Base-by-base conservation (phyloP, 1,140 invertebrate genomes). In the Drosophila athabasca region DNA sequence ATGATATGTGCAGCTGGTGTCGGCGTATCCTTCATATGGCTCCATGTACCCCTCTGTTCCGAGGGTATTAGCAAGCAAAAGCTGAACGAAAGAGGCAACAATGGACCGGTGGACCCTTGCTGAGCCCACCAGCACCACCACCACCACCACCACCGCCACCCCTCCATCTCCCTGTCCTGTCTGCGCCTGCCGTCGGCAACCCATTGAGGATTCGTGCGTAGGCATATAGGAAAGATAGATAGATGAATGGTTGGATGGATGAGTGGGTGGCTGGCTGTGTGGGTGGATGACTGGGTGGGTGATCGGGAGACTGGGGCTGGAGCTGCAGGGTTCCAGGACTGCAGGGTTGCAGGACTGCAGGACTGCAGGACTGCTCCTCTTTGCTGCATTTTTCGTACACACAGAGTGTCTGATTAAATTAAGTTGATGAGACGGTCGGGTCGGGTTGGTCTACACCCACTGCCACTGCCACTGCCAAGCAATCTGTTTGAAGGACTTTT, bases 351-450 rank as follows among this genome's bases (percentile, higher is more conserved):
- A 7, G 65, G 41, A 31, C 22, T 48, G 45, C 61, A 7, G 65
- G 41, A 31, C 15, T 35, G 53, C 41, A 44, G 31, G 13, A 31
- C 22, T 48, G 45, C 61, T 60, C 44, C 62, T 66, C 62, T 69
- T 71, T 72, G 79, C 66, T 71, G 80, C 80, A 83, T 83, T 87
- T 88, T 88, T 88, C 85, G 73, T 87, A 87, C 68, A 81, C 72
- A 81, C 81, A 77, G 74, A 87, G 82, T 88, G 82, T 87, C 83
- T 88, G 82, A 87, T 87, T 87, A 87, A 87, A 87, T 87, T 87
- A 88, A 87, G 83, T 87, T 88, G 82, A 88, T 87, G 82, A 82
- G 82, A 82, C 82, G 78, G 52, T 31, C 82, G 78, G 17, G 17
- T 19, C 17, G 17, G 78, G 52, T 31, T 78, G 78, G 52, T 31